These are phyloP conservation scores for Ypsolopha sequella DNA, from an alignment of 2,888 invertebrate genomes.

Conservation along the genomic window DNA sequence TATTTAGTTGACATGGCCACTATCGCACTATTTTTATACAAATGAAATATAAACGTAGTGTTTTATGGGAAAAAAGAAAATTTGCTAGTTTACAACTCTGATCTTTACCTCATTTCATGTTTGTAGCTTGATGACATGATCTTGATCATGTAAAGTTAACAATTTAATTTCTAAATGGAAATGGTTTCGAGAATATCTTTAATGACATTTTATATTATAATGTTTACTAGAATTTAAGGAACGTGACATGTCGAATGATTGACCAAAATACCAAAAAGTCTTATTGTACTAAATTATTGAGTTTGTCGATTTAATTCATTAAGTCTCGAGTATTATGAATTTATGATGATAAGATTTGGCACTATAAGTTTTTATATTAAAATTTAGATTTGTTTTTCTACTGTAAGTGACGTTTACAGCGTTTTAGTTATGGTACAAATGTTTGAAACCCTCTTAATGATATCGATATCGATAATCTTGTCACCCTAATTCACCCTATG, in stretches of 20 bases:
- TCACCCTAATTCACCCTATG: no score
- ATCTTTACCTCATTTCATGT: not conserved
- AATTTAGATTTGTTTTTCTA: conserved; percentile 8
- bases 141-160: not conserved
- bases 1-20: conserved; percentile 27
- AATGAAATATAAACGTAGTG: not conserved
- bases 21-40: conserved; percentile 34
- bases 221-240: conserved; percentile 41
- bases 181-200: not conserved
- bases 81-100: not conserved
- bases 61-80: no score
- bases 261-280: conserved; percentile 53
- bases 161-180: not conserved
- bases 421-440: no score
- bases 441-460: no score
- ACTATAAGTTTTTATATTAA: conserved; percentile 18
- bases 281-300: conserved; percentile 10
- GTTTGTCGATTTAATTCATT: not conserved
- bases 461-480: no score
- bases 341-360: conserved; percentile 19
- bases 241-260: conserved; percentile 36
- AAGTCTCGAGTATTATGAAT: conserved; percentile 23
- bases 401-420: not conserved
- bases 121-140: not conserved
- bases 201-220: not conserved